These are phyloP conservation scores for Homarus americanus DNA, from an alignment of 1,140 invertebrate species.

Conservation along the genomic window DNA sequence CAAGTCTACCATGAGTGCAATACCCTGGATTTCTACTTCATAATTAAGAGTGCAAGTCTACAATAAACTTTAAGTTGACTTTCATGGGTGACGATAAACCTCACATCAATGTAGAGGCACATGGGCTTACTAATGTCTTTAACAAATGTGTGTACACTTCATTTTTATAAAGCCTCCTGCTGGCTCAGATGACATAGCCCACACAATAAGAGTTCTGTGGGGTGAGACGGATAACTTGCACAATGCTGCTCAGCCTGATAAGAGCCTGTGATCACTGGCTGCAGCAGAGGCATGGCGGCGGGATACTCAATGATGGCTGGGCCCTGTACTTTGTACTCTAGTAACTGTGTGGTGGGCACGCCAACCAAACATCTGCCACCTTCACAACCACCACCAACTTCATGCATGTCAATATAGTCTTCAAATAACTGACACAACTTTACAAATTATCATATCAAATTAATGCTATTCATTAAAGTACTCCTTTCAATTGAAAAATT, in stretches of 20 bases:
- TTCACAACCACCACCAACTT: constrained; percentile 13
- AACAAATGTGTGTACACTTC: constrained; percentile 46
- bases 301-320: constrained; percentile 57
- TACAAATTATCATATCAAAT: neutral
- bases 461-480: neutral
- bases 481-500: neutral
- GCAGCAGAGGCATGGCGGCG: constrained; percentile 61
- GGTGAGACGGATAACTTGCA: constrained; percentile 42
- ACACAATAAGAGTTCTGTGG: constrained; percentile 36
- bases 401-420: neutral
- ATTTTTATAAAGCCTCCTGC: constrained; percentile 41
- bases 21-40: constrained; percentile 13
- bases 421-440: neutral
- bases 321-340: constrained; percentile 65
- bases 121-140: constrained; percentile 54
- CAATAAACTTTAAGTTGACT: neutral
- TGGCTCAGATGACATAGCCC: constrained; percentile 26
- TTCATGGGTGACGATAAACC: constrained; percentile 24
- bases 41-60: constrained; percentile 22
- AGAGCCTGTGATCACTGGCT: constrained; percentile 38
- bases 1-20: constrained; percentile 7
- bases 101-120: constrained; percentile 48
- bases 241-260: constrained; percentile 21
- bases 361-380: neutral
- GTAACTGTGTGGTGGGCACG: constrained; percentile 11